These are phyloP conservation scores for Drosophila monieri DNA, from an alignment of 2,888 invertebrate genomes.

Conservation along the genomic window DNA sequence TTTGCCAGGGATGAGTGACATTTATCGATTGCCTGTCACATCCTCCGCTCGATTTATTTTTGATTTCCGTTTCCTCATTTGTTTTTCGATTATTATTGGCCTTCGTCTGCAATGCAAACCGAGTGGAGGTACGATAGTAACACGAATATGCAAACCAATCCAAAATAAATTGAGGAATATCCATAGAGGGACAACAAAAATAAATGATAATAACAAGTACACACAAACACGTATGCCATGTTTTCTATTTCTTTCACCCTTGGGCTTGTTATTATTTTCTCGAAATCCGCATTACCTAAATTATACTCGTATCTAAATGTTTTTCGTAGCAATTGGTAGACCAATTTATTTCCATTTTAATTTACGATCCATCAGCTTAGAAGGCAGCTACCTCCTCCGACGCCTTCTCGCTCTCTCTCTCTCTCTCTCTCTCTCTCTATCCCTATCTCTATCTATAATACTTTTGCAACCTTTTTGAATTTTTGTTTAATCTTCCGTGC, in stretches of 20 bases:
- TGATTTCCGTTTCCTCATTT: constrained; percentile 9
- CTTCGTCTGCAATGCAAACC: not conserved
- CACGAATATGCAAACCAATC: not conserved
- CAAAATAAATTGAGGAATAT: not conserved
- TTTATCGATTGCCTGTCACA: constrained; percentile 33
- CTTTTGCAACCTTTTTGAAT: not conserved
- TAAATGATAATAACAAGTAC: not conserved
- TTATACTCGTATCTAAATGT: constrained; percentile 4
- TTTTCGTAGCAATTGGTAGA: constrained; percentile 4
- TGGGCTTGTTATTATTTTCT: not conserved
- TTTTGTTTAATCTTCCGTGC: not conserved
- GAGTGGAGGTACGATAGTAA: not conserved
- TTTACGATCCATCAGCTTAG: not conserved
- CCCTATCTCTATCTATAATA: not conserved
- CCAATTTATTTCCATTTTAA: not conserved
- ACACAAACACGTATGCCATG: constrained; percentile 5
- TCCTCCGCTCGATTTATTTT: constrained; percentile 33
- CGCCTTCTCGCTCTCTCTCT: not conserved
- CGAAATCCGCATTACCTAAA: constrained; percentile 1
- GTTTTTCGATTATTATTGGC: constrained; percentile 16
- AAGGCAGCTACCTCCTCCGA: not conserved
- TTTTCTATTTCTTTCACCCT: not conserved
- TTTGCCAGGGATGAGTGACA: constrained; percentile 15
- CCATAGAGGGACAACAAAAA: not conserved
- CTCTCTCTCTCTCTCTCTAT: not conserved